Evolutionary conservation across 2,113 vertebrate genomes (phyloP).

Genomic region (Pelecanoides urinatrix): DNA sequence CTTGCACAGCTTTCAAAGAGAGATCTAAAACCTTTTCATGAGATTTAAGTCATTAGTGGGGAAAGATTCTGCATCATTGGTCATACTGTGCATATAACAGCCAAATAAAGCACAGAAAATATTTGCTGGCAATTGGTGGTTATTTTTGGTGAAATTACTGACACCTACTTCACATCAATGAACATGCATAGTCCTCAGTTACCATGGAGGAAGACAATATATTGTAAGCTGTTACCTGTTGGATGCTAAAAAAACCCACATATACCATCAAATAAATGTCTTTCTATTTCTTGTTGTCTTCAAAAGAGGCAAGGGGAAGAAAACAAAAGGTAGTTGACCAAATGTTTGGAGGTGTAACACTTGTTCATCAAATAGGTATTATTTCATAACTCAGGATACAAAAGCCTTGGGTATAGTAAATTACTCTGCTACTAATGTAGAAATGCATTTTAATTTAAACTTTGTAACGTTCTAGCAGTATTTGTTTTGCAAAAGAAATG

Average conservation of each 20-base stretch:
- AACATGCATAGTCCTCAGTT: background rate
- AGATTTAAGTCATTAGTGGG: background rate
- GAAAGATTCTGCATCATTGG: rapidly evolving
- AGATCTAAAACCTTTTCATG: background rate
- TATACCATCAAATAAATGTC: background rate
- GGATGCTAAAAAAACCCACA: background rate
- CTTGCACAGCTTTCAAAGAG: background rate
- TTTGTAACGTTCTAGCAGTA: background rate
- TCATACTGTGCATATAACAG: background rate
- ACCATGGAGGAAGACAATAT: background rate
- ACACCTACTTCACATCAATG: background rate
- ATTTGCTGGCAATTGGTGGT: background rate
- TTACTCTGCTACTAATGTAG: background rate
- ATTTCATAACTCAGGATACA: background rate
- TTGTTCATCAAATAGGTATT: background rate
- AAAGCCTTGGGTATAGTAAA: background rate
- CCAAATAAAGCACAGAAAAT: background rate
- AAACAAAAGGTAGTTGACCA: background rate
- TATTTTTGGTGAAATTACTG: background rate
- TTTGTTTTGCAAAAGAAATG: background rate
- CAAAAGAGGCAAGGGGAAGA: background rate
- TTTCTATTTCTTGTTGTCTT: background rate
- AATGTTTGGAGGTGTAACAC: background rate
- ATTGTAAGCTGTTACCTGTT: background rate
- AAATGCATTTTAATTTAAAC: background rate